Percentiles rank a stretch among this genome's conserved stretches.
Conservation (phyloP, 1,140 invertebrate genomes). For the Subanguina moxae region DNA sequence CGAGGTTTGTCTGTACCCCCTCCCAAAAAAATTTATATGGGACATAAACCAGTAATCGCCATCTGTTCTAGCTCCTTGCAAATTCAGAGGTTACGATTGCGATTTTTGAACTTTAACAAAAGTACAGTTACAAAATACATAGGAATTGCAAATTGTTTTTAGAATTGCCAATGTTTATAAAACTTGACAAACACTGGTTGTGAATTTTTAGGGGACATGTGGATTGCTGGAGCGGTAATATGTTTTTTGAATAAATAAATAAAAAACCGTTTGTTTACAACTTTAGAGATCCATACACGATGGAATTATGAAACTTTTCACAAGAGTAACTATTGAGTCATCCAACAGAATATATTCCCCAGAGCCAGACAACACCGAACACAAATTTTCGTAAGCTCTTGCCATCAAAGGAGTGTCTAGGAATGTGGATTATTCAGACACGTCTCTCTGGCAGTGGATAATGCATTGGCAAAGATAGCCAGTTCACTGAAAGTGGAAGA, state of each 20-base stretch:
- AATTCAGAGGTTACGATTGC: too few species aligned
- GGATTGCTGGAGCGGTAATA: constrained; percentile 68
- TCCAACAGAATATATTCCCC: constrained; percentile 79
- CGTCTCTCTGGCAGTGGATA: constrained; percentile 87
- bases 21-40: too few species aligned
- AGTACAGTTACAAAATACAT: too few species aligned
- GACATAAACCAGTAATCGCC: too few species aligned
- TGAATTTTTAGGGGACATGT: constrained; percentile 60
- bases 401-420: neutral
- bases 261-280: neutral
- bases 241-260: constrained; percentile 3
- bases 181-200: too few species aligned
- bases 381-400: constrained; percentile 37
- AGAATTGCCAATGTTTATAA: too few species aligned
- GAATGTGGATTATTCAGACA: constrained; percentile 62
- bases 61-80: too few species aligned
- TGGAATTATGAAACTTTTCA: constrained; percentile 96
- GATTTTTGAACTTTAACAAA: too few species aligned
- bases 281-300: constrained; percentile 73
- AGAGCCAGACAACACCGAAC: constrained; percentile 65
- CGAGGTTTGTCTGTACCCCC: too few species aligned
- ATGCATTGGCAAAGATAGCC: constrained; percentile 87
- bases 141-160: too few species aligned
- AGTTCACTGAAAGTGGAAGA: constrained; percentile 81
- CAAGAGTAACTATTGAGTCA: constrained; percentile 84